Percentiles rank a stretch among this genome's conserved stretches.
Evolutionary conservation across 2,888 invertebrate species (phyloP).

Genomic region (Caenorhabditis sinica): DNA sequence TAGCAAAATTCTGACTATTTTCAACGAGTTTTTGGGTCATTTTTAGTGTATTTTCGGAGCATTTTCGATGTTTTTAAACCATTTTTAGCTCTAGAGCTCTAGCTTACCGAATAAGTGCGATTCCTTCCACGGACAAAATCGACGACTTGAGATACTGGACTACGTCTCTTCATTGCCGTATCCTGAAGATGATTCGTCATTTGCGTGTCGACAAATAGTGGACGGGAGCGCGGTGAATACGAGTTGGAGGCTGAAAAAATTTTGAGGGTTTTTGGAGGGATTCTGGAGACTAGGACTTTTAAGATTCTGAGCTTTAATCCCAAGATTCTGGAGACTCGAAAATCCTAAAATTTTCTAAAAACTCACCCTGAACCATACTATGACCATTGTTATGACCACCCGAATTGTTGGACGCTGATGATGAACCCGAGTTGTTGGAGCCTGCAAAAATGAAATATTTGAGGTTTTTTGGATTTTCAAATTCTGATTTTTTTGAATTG

Average conservation of each 20-base stretch:
- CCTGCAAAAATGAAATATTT: slow-evolving; percentile 19
- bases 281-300: neutral
- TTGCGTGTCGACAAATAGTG: slow-evolving; percentile 77
- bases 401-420: slow-evolving; percentile 26
- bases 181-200: slow-evolving; percentile 69
- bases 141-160: slow-evolving; percentile 72
- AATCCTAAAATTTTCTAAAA: neutral
- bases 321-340: neutral
- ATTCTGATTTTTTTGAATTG: no score
- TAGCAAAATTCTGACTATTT: neutral
- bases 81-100: neutral
- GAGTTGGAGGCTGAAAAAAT: slow-evolving; percentile 43
- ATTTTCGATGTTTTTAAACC: neutral
- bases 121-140: slow-evolving; percentile 74
- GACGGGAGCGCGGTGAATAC: slow-evolving; percentile 70
- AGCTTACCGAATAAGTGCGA: slow-evolving; percentile 70
- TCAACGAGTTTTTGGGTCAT: neutral
- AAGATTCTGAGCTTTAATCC: no score
- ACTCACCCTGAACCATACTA: slow-evolving; percentile 22
- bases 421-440: slow-evolving; percentile 49
- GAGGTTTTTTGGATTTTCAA: neutral
- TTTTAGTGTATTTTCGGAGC: neutral
- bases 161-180: slow-evolving; percentile 58
- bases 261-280: no score
- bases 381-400: slow-evolving; percentile 16